phyloP scores from a whole-genome alignment of 2,797 vertebrate species.

The Helicolenus hilgendorfi region DNA sequence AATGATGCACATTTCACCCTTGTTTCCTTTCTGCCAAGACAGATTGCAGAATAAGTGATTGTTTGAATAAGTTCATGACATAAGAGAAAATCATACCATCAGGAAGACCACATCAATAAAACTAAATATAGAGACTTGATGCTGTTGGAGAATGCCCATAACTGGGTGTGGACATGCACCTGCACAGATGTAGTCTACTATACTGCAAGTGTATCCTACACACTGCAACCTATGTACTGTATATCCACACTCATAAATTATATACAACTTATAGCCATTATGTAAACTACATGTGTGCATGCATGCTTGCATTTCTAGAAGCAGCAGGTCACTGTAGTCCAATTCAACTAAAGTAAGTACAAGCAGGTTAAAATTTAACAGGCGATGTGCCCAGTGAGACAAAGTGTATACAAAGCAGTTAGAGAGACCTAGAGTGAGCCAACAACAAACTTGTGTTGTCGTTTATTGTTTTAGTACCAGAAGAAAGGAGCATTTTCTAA shows the following conservation, averaged over 20 bases:
- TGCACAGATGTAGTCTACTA: not conserved
- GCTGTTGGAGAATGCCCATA: not conserved
- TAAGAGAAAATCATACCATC: not conserved
- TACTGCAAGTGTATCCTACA: not conserved
- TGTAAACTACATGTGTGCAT: not conserved
- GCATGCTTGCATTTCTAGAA: not conserved
- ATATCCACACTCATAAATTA: not conserved
- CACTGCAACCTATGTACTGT: not conserved
- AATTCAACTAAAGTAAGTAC: not conserved
- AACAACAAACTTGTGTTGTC: not conserved
- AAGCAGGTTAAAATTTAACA: slow-evolving; percentile 11
- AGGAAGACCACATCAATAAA: not conserved
- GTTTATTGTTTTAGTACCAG: not conserved
- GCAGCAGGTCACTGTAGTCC: not conserved
- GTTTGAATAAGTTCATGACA: slow-evolving; percentile 7
- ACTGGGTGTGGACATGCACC: not conserved
- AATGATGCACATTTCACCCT: slow-evolving; percentile 71
- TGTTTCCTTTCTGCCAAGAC: slow-evolving; percentile 57
- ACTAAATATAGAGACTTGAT: not conserved
- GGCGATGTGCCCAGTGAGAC: not conserved
- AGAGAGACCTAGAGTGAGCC: not conserved
- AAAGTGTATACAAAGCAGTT: slow-evolving; percentile 17
- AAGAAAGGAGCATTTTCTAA: not conserved
- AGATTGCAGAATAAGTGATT: slow-evolving; percentile 31
- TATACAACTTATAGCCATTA: not conserved